Percentiles rank a stretch among this genome's conserved stretches.
Evolutionary conservation across 2,797 vertebrate genomes (phyloP).

Genomic region (Choloepus didactylus): DNA sequence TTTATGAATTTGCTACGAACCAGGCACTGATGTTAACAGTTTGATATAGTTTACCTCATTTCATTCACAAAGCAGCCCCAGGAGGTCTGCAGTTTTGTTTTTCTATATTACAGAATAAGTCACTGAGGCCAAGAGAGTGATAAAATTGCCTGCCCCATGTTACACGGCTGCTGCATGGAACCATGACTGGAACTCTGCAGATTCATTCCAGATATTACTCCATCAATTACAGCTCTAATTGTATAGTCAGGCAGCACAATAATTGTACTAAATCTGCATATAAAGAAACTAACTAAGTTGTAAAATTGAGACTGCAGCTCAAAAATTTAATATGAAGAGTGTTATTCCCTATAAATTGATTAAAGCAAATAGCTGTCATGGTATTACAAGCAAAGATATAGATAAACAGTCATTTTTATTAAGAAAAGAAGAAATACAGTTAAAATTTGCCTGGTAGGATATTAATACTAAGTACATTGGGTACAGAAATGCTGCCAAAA

Average conservation of each 20-base stretch:
- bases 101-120: not conserved
- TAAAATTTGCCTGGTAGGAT: not conserved
- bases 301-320: not conserved
- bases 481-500: not conserved
- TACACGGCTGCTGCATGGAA: no score
- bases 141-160: not conserved
- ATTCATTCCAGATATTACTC: not conserved
- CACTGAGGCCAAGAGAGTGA: not conserved
- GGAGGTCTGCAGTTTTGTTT: not conserved
- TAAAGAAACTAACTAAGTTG: not conserved
- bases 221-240: not conserved
- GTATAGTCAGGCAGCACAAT: not conserved
- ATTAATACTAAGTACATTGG: not conserved
- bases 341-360: not conserved
- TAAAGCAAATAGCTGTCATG: not conserved
- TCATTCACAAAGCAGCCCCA: not conserved
- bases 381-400: not conserved
- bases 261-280: not conserved
- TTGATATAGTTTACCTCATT: not conserved
- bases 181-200: rapidly evolving
- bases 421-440: not conserved
- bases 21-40: not conserved
- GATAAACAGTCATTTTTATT: not conserved
- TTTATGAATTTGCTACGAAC: not conserved
- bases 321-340: not conserved